phyloP scores from a whole-genome alignment of 2,113 vertebrate genomes.

The Oriolus oriolus region DNA sequence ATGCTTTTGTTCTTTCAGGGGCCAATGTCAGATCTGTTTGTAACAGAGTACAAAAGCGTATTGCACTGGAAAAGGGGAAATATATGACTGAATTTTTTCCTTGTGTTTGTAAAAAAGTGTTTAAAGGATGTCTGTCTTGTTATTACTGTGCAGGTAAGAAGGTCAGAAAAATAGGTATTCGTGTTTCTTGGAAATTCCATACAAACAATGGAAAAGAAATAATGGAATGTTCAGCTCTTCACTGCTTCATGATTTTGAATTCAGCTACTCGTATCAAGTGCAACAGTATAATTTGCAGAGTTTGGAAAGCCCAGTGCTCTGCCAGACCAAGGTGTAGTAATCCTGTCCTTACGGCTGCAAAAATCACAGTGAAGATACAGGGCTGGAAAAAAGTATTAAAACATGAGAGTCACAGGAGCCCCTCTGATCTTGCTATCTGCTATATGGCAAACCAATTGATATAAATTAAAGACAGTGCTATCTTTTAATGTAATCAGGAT shows the following conservation, averaged over 20 bases:
- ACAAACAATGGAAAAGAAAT: neutral
- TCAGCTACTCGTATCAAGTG: neutral
- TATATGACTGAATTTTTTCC: neutral
- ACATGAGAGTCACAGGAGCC: neutral
- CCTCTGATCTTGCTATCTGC: neutral
- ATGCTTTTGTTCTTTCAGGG: neutral
- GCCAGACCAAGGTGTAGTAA: neutral
- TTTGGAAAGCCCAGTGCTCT: neutral
- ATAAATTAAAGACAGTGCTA: neutral
- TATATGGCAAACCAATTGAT: neutral
- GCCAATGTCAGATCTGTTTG: neutral
- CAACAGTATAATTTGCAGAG: neutral
- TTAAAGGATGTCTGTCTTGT: neutral
- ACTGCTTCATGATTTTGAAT: neutral
- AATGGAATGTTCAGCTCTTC: neutral
- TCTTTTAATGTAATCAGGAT: neutral
- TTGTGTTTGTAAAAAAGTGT: neutral
- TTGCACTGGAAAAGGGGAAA: neutral
- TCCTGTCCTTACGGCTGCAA: neutral
- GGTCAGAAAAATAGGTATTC: neutral
- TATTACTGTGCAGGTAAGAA: neutral
- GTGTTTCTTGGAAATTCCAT: neutral
- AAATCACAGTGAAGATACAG: neutral
- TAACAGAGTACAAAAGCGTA: neutral
- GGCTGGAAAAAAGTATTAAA: neutral